Evolutionary conservation across 2,797 vertebrate genomes (phyloP).

Genomic region (Taeniopygia guttata): DNA sequence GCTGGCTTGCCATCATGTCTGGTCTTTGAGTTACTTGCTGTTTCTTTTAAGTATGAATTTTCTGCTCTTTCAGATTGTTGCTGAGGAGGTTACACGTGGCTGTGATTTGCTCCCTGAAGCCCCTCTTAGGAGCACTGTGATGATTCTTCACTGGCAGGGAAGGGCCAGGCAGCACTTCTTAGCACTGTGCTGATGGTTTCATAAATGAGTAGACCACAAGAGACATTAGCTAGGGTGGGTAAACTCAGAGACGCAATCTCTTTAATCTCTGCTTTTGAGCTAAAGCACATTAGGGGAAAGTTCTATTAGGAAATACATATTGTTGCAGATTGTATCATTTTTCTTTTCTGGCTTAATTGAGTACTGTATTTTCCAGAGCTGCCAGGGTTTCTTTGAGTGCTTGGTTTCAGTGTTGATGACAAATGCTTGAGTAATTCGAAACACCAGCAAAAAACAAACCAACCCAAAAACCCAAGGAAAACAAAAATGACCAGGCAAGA

Average conservation of each 20-base stretch:
- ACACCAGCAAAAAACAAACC: neutral
- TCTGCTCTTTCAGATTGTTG: neutral
- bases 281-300: neutral
- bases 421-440: conserved; percentile 23
- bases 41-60: neutral
- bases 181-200: neutral
- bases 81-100: neutral
- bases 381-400: neutral
- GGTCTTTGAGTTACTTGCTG: neutral
- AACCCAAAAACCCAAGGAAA: neutral
- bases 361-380: neutral
- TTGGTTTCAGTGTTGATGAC: neutral
- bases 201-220: neutral
- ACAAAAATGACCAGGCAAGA: neutral
- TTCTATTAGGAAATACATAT: neutral
- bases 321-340: neutral
- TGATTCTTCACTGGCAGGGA: neutral
- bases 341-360: conserved; percentile 14
- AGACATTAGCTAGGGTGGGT: neutral
- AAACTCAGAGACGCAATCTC: neutral
- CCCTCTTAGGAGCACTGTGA: neutral
- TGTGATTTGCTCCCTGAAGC: neutral
- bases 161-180: neutral
- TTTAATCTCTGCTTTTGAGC: neutral
- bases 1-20: neutral